Evolutionary conservation across 2,797 vertebrate genomes (phyloP), one percentile per base, ranked within the genome.

Genomic region (Labeo calbasu): DNA sequence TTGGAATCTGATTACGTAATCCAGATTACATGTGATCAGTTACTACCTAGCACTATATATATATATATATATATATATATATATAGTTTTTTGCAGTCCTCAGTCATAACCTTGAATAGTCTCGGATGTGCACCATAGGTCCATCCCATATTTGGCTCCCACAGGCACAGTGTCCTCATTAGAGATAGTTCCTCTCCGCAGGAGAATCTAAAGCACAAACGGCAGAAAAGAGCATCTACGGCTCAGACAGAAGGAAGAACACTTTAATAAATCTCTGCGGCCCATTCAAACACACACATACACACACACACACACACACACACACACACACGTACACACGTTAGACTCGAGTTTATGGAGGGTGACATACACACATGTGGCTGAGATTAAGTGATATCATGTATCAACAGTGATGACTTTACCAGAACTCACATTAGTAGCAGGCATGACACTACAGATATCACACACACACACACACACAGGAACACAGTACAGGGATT

Each of bases 341-440:
- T 75, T 79, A 80, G 25, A 68, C 70, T 81, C 13, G 17, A 66
- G 55, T 79, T 78, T 79, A 82, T 78, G 46, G 57, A 53, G 66
- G 57, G 80, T 71, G 71, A 86, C 82, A 81, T 71, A 86, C 71
- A 73, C 66, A 82, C 81, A 87, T 83, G 59, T 83, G 82, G 81
- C 77, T 83, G 61, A 85, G 71, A 87, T 86, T 84, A 80, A 84
- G 78, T 82, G 81, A 85, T 85, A 86, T 86, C 85, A 82, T 84
- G 81, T 86, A 83, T 88, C 78, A 68, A 50, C 63, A 83, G 46
- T 88, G 85, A 88, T 88, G 85, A 77, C 72, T 89, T 77, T 88
- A 87, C 84, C 88, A 89, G 88, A 85, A 83, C 79, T 87, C 73
- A 87, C 86, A 84, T 88, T 83, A 78, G 88, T 57, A 71, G 81